Evolutionary conservation across 2,797 vertebrate species (phyloP), one percentile per base, ranked within the genome.

Genomic region (Ctenopoma kingsleyae): DNA sequence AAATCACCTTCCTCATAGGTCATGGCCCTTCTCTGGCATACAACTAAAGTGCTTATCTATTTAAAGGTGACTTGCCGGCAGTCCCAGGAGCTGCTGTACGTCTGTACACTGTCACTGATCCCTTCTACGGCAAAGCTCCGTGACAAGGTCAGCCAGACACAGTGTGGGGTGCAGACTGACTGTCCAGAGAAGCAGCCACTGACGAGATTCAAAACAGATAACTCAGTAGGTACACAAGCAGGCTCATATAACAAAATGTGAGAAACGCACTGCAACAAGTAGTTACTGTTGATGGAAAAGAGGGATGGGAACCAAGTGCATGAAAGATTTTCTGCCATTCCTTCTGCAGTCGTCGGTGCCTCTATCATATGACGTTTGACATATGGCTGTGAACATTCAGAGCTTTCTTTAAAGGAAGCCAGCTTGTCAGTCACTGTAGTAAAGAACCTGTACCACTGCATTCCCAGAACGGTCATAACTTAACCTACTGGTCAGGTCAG

Each of bases 1-100:
- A 64, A 75, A 72, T 70, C 83, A 87, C 87, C 87, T 89, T 84
- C 74, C 63, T 79, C 76, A 74, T 74, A 87, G 77, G 82, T 83
- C 80, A 55, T 4, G 19, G 30, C 73, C 68, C 40, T 54, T 84
- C 66, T 57, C 71, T 68, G 56, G 74, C 71, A 59, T 69, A 83
- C 84, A 81, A 85, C 81, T 85, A 81, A 92, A 91, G 84, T 85
- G 84, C 89, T 93, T 94, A 94, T 94, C 94, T 95, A 94, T 95
- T 95, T 93, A 94, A 94, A 93, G 92, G 89, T 59, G 65, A 62
- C 67, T 78, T 73, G 90, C 82, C 77, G 82, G 87, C 70, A 38
- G 57, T 73, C 74, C 79, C 43, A 53, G 67, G 68, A 80, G 85
- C 87, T 67, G 74, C 72, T 63, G 62, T 54, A n/a, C 46, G 58